Evolutionary conservation across 2,797 vertebrate genomes (phyloP), one percentile per base, ranked within the genome.

Genomic region (Melanotaenia pygmaea): DNA sequence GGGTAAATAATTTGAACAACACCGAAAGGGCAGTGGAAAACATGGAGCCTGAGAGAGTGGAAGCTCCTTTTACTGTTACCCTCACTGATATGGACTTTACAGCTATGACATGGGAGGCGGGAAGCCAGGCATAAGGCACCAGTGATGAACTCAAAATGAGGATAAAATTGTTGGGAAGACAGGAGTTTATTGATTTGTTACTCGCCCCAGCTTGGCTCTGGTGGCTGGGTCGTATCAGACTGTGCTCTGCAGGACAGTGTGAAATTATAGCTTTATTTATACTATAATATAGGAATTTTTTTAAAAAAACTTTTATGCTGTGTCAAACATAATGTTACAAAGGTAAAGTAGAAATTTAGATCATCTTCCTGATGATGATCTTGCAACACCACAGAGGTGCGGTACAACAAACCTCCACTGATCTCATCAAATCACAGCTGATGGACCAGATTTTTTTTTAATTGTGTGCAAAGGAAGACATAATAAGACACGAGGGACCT

Each of bases 41-140:
- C 0, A 0, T 78, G 51, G 86, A 92, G 10, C 61, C 70, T 0
- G 92, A 93, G 5, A 77, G 81, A 81, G 88, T 95, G 16, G 94
- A 95, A 0, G 76, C 79, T 18, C 94, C 94, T 0, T 95, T 91
- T 83, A 95, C 94, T 0, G 93, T 96, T 76, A 95, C 93, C 10
- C 92, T 96, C 70, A 94, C 94, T 0, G 81, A 93, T 59, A 88
- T 89, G 35, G 95, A 96, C 79, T 94, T 94, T 38, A 88, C 58
- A 0, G 83, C 82, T 0, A 92, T 81, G 57, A 76, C 77, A 1
- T 95, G 94, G 94, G 93, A 95, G 11, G 7, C 6, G 0, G 72
- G 83, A 43, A 92, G 82, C 1, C 59, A 91, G 2, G 88, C 92
- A 0, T 95, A 86, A 94, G 10, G 2, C 47, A 20, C 59, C 57